Percentiles rank a stretch among this genome's conserved stretches.
phyloP scores from a whole-genome alignment of 2,113 vertebrate species.

The Dunckerocampus dactyliophorus region DNA sequence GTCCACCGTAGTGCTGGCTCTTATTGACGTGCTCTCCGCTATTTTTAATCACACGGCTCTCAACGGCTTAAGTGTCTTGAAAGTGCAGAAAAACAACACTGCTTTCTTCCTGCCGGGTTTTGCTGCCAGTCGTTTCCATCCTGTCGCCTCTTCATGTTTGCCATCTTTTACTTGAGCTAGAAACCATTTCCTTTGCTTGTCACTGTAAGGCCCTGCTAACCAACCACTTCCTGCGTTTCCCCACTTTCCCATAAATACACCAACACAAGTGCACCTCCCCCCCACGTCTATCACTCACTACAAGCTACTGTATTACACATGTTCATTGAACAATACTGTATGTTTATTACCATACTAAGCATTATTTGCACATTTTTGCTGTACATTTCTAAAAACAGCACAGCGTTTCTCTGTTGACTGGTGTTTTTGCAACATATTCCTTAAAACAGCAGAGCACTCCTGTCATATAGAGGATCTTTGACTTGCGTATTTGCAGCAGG shows the following conservation, averaged over 20 bases:
- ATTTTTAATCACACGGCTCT: slow-evolving; percentile 44
- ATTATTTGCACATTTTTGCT: too few species aligned
- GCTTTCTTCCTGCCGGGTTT: background rate
- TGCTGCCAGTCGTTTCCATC: slow-evolving; percentile 1
- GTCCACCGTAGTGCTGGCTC: slow-evolving; percentile 16
- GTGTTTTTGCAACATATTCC: too few species aligned
- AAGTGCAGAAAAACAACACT: slow-evolving; percentile 9
- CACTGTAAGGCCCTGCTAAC: slow-evolving; percentile 14
- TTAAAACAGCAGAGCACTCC: too few species aligned
- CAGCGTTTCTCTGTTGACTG: too few species aligned
- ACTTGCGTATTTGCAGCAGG: too few species aligned
- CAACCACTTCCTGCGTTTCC: slow-evolving; percentile 40
- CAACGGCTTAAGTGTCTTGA: slow-evolving; percentile 10
- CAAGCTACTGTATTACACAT: too few species aligned
- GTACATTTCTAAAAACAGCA: too few species aligned
- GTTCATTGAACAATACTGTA: too few species aligned
- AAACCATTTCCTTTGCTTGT: background rate
- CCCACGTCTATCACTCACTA: background rate
- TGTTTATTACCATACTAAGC: too few species aligned
- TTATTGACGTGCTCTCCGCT: slow-evolving; percentile 39
- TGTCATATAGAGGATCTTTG: too few species aligned
- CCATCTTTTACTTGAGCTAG: background rate
- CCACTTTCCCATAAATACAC: slow-evolving; percentile 14
- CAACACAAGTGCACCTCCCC: background rate
- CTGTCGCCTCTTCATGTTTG: background rate